Conservation (phyloP, 35 echinoderm and acorn worm genomes). For the Heliocidaris tuberculata region DNA sequence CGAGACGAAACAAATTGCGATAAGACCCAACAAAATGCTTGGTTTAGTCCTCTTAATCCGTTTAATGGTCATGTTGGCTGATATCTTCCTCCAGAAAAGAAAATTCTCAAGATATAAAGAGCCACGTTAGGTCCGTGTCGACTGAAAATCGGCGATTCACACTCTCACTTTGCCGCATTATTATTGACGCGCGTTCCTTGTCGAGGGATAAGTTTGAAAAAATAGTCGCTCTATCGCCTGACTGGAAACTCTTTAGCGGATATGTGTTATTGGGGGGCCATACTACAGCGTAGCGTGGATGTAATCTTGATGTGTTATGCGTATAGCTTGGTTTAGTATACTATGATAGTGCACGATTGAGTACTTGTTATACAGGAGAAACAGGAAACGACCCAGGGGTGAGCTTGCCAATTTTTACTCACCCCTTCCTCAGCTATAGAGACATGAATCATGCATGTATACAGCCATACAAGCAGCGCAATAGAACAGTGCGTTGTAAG, state of each 20-base stretch:
- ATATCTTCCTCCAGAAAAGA: neutral
- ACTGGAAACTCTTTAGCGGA: too few species aligned
- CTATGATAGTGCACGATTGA: neutral
- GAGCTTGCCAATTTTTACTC: neutral
- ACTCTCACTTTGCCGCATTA: neutral
- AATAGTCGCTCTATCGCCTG: neutral
- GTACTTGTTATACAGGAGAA: neutral
- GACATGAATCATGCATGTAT: neutral
- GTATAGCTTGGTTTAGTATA: neutral
- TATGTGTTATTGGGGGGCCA: neutral
- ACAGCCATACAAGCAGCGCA: neutral
- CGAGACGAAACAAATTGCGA: neutral
- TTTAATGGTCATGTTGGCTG: neutral
- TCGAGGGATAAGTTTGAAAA: neutral
- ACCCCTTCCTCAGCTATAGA: neutral
- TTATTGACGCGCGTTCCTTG: neutral
- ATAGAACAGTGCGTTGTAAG: neutral
- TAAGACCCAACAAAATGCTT: neutral
- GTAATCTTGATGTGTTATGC: neutral
- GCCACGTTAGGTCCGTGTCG: neutral
- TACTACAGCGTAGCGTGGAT: neutral
- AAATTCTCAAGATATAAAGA: neutral
- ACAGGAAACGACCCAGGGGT: neutral
- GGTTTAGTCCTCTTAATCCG: neutral
- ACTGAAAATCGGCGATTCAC: neutral